Evolutionary conservation across 2,888 invertebrate species (phyloP).

Genomic region (Drosophila koepferae): DNA sequence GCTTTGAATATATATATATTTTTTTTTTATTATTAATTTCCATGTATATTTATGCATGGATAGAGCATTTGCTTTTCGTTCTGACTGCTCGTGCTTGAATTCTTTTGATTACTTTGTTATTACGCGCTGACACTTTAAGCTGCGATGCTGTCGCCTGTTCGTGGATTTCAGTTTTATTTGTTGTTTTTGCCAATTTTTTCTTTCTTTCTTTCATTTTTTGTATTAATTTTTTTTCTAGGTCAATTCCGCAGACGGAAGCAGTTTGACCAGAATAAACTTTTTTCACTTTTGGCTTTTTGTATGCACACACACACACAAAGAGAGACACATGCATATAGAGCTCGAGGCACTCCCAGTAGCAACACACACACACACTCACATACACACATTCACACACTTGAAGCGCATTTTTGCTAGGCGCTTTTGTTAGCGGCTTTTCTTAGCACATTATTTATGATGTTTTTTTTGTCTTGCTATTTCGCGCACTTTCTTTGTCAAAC

Average conservation of each 20-base stretch:
- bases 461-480: slow-evolving; percentile 33
- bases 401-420: slow-evolving; percentile 49
- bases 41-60: not conserved
- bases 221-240: slow-evolving; percentile 74
- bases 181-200: slow-evolving; percentile 14
- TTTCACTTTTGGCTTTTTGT: slow-evolving; percentile 64
- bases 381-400: slow-evolving; percentile 5
- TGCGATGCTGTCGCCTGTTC: slow-evolving; percentile 39
- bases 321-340: not conserved
- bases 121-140: slow-evolving; percentile 66
- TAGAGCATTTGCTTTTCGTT: slow-evolving; percentile 26
- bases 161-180: slow-evolving; percentile 45
- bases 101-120: slow-evolving; percentile 52
- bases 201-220: slow-evolving; percentile 49
- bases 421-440: slow-evolving; percentile 72
- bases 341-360: slow-evolving; percentile 29
- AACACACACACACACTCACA: slow-evolving; percentile 17
- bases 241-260: slow-evolving; percentile 73
- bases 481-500: slow-evolving; percentile 70
- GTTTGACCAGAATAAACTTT: slow-evolving; percentile 76
- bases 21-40: not conserved
- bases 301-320: slow-evolving; percentile 19
- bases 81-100: slow-evolving; percentile 4
- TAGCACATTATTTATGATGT: slow-evolving; percentile 72
- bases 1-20: too few species aligned